phyloP scores from a whole-genome alignment of 1,140 invertebrate genomes.

The Phthorimaea operculella region DNA sequence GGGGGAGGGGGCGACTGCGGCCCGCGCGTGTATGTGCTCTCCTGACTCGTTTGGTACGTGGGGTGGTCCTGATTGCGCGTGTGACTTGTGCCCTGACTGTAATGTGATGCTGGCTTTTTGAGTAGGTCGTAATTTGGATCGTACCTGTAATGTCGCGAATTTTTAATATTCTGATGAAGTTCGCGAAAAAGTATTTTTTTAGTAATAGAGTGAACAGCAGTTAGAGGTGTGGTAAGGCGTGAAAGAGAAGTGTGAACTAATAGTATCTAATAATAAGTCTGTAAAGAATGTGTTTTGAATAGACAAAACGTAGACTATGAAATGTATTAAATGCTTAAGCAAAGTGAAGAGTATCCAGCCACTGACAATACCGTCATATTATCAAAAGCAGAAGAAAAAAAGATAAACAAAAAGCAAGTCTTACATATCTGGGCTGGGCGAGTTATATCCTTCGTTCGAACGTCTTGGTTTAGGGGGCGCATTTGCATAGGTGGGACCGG shows the following conservation, averaged over 20 bases:
- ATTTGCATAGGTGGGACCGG: constrained; percentile 84
- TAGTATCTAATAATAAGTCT: too few relatives aligned
- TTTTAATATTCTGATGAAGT: too few relatives aligned
- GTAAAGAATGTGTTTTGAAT: too few relatives aligned
- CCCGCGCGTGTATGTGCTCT: constrained; percentile 45
- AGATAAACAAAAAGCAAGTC: constrained; percentile 10
- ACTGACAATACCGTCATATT: background rate
- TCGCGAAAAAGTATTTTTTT: too few relatives aligned
- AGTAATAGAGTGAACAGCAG: too few relatives aligned
- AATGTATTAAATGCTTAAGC: background rate
- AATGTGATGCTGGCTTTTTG: constrained; percentile 62
- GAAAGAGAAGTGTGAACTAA: too few relatives aligned
- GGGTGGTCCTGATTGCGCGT: constrained; percentile 47
- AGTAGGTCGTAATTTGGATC: constrained; percentile 67
- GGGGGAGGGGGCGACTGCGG: constrained; percentile 39
- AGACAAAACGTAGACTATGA: too few relatives aligned
- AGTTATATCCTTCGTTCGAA: constrained; percentile 77
- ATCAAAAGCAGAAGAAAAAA: background rate
- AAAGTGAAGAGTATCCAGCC: background rate
- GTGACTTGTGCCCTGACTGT: constrained; percentile 53
- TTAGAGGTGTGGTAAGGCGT: too few relatives aligned
- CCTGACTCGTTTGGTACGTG: constrained; percentile 45
- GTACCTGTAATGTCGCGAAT: constrained; percentile 52
- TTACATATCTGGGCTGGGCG: constrained; percentile 74
- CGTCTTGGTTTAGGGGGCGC: constrained; percentile 87